Evolutionary conservation across 30 jellyfish, hydroid and myxozoan genomes (phyloP), one percentile per base, ranked within the genome.

Genomic region (Catostylus mosaicus): DNA sequence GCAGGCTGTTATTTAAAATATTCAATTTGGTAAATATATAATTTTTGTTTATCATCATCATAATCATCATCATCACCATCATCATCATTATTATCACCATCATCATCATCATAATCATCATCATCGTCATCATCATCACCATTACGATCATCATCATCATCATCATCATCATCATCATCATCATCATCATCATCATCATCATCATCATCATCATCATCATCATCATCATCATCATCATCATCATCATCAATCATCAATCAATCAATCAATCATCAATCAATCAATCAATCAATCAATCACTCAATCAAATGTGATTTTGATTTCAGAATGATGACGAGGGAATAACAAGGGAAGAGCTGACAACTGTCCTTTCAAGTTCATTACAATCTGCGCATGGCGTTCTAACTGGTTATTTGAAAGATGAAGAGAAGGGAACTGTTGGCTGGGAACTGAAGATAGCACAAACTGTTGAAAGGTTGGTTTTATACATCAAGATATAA

Each of bases 321-420:
- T 67, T 43, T 23, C 63, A 90, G 97, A 76, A 90, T 84, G 93
- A 87, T 52, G 96, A 85, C 60, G 97, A 83, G 11, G 97, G 97
- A 14, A 81, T 90, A 73, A 83, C 84, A 29, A 54, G 57, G 16
- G 97, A 90, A 16, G 97, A 90, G 56, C 67, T 90, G 26, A 56
- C 96, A 34, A 84, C 96, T 43, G 96, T 77, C 12, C 72, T 90
- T 4, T 75, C 77, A 30, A 90, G 90, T 57, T 69, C 90, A 37
- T 78, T 90, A 68, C 89, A 81, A 50, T 89, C 97, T 26, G 89
- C 97, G 1, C 95, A 89, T 64, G 87, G 86, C 8, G 68, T 89
- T 46, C 82, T 89, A 47, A 32, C 59, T 29, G 61, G 72, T 5
- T 66, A 30, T 19, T 20, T 61, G 20, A 46, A 54, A 9, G 84